Base-by-base conservation (phyloP, 2,113 vertebrate species). In the Notechis scutatus region DNA sequence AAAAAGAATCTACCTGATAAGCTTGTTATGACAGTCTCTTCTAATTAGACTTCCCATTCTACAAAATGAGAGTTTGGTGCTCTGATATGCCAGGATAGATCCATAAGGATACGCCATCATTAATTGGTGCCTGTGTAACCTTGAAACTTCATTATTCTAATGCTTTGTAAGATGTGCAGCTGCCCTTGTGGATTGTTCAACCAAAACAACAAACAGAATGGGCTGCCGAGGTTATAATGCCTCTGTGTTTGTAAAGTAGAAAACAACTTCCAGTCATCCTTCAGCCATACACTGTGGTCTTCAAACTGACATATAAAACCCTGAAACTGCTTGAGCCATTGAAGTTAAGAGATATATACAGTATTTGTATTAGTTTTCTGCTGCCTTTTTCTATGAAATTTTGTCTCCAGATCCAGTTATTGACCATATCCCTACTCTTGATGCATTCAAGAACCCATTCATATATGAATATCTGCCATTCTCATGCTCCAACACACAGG, bases 61-160 rank as follows among this genome's bases (percentile, higher is more conserved):
- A 55, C 23, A 94, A 56, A 93, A 24, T 0, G 0, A 88, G 47
- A 92, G 42, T 1, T 0, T 92, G 88, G 26, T 94, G 92, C 34
- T 81, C 87, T 91, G 64, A 64, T 93, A 90, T 90, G 50, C 87
- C 90, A 55, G 91, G 93, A 94, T 74, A 87, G 91, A 89, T 61
- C 91, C 81, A 86, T 94, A 92, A 88, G 90, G 89, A 92, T 93
- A 47, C 3, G 24, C 88, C 90, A 64, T 89, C 85, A 52, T 91
- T 95, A 54, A 86, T 90, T 90, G n/a, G 47, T 90, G n/a, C 81
- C 81, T 39, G 24, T 86, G 29, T 87, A 90, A 93, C 92, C 92
- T 93, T 93, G 89, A 87, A 61, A 64, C 56, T 87, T 87, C 81
- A 90, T 24, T 89, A 52, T 64, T 90, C 20, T 54, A 93, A 93